Conservation (phyloP, 2,797 vertebrate genomes). For the Amblyraja radiata region DNA sequence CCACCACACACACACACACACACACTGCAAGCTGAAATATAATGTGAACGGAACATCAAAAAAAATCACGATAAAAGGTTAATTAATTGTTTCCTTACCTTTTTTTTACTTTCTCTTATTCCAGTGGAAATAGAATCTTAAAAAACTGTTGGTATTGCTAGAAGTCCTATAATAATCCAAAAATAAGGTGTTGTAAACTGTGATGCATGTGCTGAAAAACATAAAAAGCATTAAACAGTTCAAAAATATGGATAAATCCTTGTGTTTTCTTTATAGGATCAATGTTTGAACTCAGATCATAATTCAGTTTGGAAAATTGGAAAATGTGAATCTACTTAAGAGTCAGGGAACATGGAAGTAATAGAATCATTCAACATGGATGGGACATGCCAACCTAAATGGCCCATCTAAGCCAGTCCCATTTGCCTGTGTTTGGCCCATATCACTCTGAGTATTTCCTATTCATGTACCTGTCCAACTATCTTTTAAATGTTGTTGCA, state of each 20-base stretch:
- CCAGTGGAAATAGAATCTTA: neutral
- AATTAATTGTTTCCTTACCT: constrained; percentile 9
- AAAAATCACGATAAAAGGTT: neutral
- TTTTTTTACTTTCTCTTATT: neutral
- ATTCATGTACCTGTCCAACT: too few relatives aligned
- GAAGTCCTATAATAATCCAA: neutral
- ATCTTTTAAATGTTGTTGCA: too few relatives aligned
- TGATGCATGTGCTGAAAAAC: neutral
- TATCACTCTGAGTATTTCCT: too few relatives aligned
- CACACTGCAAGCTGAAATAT: neutral
- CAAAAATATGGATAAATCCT: neutral
- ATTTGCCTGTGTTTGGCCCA: too few relatives aligned
- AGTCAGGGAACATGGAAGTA: too few relatives aligned
- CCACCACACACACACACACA: too few relatives aligned
- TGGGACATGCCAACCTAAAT: too few relatives aligned
- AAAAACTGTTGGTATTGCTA: neutral
- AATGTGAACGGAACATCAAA: neutral
- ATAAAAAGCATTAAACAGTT: neutral
- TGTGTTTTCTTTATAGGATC: neutral
- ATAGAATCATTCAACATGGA: too few relatives aligned
- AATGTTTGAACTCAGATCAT: neutral
- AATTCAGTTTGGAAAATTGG: neutral
- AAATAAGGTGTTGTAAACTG: neutral
- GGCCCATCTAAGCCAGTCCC: too few relatives aligned
- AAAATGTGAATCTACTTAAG: neutral